Evolutionary conservation across 2,888 invertebrate genomes (phyloP), one percentile per base, ranked within the genome.

Genomic region (Dryomyza anilis): DNA sequence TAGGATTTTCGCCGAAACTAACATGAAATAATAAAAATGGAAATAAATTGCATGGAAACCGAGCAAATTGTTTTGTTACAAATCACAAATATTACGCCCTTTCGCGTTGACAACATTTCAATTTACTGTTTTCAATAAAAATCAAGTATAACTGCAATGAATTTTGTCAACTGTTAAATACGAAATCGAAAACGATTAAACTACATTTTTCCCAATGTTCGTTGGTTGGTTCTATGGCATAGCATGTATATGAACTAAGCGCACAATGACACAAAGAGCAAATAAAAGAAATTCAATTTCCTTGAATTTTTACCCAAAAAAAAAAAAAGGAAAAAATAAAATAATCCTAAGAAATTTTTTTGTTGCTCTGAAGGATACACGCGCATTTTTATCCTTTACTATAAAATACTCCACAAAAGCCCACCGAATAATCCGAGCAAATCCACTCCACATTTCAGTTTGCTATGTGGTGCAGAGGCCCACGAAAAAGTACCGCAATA

Each of bases 91-190:
- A 55, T 33, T 30, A 23, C 52, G 36, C 6, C 33, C 36, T 19
- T 43, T 27, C 5, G 1, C 19, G 55, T 14, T 36, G 21, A 16
- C 27, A 8, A 36, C 64, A 76, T 78, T 79, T 75, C 77, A 78
- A 76, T 79, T 77, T 63, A 70, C 69, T 66, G 69, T 66, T n/a
- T 69, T 77, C 79, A 79, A 80, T 79, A 80, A 79, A 79, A 80
- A 78, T 78, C 77, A 80, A 78, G 79, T 76, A 76, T 77, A 79
- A 77, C 76, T 77, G 73, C 78, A 74, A 76, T 78, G 77, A 78
- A 78, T 78, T 76, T 73, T 75, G 73, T 74, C 74, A 75, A 75
- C 70, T 69, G 70, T 70, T 72, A 69, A 71, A 70, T 71, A 66
- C 70, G 69, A 72, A 72, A 72, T 72, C 65, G 70, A 77, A 75